Evolutionary conservation across 1,140 invertebrate species (phyloP).

Genomic region (Dufourea novaeangliae): DNA sequence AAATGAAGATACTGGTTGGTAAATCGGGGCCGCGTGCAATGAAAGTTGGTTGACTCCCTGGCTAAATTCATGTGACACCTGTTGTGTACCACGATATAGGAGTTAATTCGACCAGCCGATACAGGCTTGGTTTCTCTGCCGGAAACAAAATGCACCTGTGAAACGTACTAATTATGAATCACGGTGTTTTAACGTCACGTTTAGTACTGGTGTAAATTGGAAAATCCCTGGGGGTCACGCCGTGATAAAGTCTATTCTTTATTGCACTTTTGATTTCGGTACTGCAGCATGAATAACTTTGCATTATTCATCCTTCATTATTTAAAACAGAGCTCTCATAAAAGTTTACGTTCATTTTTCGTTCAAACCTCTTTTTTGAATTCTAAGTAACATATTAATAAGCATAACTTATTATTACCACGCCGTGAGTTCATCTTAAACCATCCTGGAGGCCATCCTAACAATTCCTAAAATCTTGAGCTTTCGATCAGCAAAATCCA

Average conservation of each 20-base stretch:
- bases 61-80: slow-evolving; percentile 1
- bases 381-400: too few species aligned
- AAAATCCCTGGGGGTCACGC: neutral
- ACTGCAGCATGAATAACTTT: too few species aligned
- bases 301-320: too few species aligned
- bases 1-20: neutral
- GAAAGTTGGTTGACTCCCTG: neutral
- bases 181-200: neutral
- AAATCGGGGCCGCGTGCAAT: neutral
- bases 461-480: too few species aligned
- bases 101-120: neutral
- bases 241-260: neutral
- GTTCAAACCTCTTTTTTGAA: too few species aligned
- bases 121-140: neutral
- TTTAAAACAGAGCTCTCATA: too few species aligned
- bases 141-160: neutral
- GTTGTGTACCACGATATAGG: neutral
- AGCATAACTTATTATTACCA: too few species aligned
- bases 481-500: neutral
- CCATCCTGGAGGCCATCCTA: too few species aligned
- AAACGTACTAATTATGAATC: neutral
- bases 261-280: too few species aligned
- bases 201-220: neutral
- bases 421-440: too few species aligned
- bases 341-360: too few species aligned